Conservation (phyloP, 2,113 vertebrate species). For the Pimephales promelas region DNA sequence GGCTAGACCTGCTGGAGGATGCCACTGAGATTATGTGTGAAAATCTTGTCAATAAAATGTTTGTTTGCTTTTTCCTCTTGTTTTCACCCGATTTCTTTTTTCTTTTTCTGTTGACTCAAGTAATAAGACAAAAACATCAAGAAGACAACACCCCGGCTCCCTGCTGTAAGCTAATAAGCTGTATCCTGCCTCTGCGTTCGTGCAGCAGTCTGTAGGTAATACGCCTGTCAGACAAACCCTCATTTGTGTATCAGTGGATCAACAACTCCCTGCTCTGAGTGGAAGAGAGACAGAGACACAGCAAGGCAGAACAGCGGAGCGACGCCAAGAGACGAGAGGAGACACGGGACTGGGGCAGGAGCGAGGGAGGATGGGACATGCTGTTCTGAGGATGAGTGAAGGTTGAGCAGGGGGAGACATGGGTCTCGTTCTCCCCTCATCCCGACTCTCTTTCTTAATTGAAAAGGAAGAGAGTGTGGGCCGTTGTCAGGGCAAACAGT, state of each 20-base stretch:
- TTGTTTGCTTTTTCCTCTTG: not conserved
- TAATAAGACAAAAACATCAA: slow-evolving; percentile 40
- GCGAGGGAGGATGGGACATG: slow-evolving; percentile 42
- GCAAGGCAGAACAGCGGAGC: slow-evolving; percentile 35
- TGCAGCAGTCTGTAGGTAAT: slow-evolving; percentile 45
- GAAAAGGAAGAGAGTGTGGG: slow-evolving; percentile 64
- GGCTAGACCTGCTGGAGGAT: not conserved
- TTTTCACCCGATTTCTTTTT: slow-evolving; percentile 38
- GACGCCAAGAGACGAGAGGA: slow-evolving; percentile 20
- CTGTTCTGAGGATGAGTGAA: slow-evolving; percentile 56
- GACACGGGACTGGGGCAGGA: slow-evolving; percentile 50
- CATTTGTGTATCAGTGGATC: slow-evolving; percentile 59
- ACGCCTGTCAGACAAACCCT: slow-evolving; percentile 50
- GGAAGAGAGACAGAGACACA: slow-evolving; percentile 47
- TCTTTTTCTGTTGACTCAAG: slow-evolving; percentile 32
- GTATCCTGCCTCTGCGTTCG: slow-evolving; percentile 43
- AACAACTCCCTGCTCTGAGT: slow-evolving; percentile 46
- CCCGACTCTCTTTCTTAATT: slow-evolving; percentile 60
- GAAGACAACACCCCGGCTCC: slow-evolving; percentile 28
- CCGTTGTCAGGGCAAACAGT: slow-evolving; percentile 68
- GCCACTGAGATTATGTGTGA: not conserved
- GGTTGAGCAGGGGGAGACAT: slow-evolving; percentile 53
- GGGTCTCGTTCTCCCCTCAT: slow-evolving; percentile 47
- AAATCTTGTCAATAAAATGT: slow-evolving; percentile 21
- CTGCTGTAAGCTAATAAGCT: slow-evolving; percentile 55